phyloP scores from a whole-genome alignment of 2,113 vertebrate genomes.

The Nyctereutes procyonoides region DNA sequence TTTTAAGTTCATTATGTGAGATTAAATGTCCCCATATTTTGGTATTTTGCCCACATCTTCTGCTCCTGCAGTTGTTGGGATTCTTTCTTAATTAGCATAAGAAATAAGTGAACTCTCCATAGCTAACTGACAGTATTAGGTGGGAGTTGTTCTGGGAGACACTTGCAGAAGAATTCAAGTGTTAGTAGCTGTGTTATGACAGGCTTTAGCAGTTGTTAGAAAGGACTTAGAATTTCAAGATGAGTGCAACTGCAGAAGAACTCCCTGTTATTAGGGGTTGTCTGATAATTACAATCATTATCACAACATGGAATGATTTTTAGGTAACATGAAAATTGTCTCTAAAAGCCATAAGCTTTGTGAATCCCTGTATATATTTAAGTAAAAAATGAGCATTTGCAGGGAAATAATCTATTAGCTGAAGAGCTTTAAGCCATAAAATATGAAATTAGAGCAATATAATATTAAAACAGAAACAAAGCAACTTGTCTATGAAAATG shows the following conservation, averaged over 20 bases:
- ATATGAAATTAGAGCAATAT: slow-evolving; percentile 54
- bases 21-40: neutral
- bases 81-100: neutral
- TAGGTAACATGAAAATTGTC: slow-evolving; percentile 49
- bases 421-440: slow-evolving; percentile 44
- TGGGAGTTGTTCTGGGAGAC: neutral
- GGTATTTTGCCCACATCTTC: neutral
- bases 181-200: neutral
- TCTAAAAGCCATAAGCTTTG: slow-evolving; percentile 23
- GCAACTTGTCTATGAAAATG: neutral
- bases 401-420: slow-evolving; percentile 30
- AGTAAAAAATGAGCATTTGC: slow-evolving; percentile 20
- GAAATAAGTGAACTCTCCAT: neutral
- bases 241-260: neutral
- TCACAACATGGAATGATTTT: slow-evolving; percentile 50
- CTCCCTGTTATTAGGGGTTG: neutral
- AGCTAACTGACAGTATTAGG: neutral
- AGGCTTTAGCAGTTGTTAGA: neutral
- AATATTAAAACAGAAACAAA: slow-evolving; percentile 51
- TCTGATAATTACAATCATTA: slow-evolving; percentile 63
- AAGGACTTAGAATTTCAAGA: slow-evolving; percentile 15
- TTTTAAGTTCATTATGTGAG: neutral
- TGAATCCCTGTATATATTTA: slow-evolving; percentile 24
- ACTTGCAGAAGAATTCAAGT: neutral
- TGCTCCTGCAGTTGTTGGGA: neutral